Conservation (phyloP, 2,888 invertebrate species). For the Neoaliturus tenellus region DNA sequence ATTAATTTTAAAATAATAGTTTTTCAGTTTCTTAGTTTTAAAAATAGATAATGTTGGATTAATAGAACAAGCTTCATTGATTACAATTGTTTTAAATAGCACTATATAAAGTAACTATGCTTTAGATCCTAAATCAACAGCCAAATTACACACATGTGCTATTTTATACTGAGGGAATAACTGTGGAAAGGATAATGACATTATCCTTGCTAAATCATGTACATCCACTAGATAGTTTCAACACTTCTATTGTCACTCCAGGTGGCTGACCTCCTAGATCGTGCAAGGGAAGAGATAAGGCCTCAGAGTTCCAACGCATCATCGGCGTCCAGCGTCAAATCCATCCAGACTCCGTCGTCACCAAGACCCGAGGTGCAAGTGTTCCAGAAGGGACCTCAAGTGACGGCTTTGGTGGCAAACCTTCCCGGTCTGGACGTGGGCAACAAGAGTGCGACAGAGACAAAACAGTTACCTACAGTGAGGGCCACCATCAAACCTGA, state of each 20-base stretch:
- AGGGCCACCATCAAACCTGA: slow-evolving; percentile 25
- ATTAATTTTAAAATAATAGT: too few species aligned
- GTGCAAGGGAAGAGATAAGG: slow-evolving; percentile 60
- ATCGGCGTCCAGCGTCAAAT: slow-evolving; percentile 55
- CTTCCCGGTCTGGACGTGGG: slow-evolving; percentile 73
- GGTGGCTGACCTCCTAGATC: slow-evolving; percentile 75
- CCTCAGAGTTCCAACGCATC: slow-evolving; percentile 54
- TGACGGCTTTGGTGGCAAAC: slow-evolving; percentile 83
- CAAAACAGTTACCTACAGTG: slow-evolving; percentile 50
- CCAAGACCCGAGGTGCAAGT: slow-evolving; percentile 72
- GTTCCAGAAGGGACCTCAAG: slow-evolving; percentile 88
- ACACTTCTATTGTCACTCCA: neutral
- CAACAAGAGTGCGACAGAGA: slow-evolving; percentile 45
- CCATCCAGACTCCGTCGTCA: slow-evolving; percentile 52
- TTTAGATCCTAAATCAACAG: too few species aligned
- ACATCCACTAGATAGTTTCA: too few species aligned
- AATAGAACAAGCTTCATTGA: too few species aligned
- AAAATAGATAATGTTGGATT: too few species aligned
- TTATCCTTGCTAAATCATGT: too few species aligned
- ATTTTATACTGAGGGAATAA: too few species aligned
- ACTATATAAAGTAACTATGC: too few species aligned
- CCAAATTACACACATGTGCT: too few species aligned
- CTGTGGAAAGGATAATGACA: too few species aligned
- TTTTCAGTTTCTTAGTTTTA: too few species aligned
- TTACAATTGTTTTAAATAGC: too few species aligned